Percentiles rank a stretch among this genome's conserved stretches.
Conservation (phyloP, 1,140 invertebrate genomes). For the Drosophila biarmipes region DNA sequence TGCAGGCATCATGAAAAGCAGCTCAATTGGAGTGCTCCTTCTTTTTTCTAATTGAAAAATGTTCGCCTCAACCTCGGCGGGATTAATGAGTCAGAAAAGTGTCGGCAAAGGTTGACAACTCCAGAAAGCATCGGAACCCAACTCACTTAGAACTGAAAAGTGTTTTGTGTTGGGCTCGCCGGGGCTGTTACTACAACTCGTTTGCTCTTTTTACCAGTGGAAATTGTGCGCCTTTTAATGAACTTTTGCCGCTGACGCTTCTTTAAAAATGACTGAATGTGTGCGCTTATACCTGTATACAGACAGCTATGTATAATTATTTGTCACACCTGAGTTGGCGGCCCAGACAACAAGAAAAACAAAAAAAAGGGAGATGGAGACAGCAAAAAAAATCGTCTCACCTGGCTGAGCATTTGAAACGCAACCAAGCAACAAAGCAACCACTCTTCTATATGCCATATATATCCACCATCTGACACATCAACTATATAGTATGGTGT, state of each 20-base stretch:
- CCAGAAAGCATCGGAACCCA: conserved; percentile 14
- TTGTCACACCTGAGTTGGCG: conserved; percentile 82
- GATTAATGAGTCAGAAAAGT: conserved; percentile 78
- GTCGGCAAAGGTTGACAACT: conserved; percentile 55
- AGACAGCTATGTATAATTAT: conserved; percentile 79
- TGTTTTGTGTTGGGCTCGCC: conserved; percentile 15
- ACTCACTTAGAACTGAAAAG: conserved; percentile 22
- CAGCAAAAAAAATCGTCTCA: conserved; percentile 71
- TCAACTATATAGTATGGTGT: conserved; percentile 24
- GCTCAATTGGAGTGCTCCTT: conserved; percentile 13
- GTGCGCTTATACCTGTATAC: conserved; percentile 30
- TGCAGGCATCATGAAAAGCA: conserved; percentile 8
- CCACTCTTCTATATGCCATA: conserved; percentile 65
- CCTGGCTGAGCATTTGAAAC: conserved; percentile 73
- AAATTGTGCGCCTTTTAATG: conserved; percentile 55
- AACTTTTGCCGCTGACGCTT: conserved; percentile 57
- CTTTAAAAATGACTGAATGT: conserved; percentile 61
- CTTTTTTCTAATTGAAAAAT: conserved; percentile 45
- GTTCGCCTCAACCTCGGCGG: conserved; percentile 19
- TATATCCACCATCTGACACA: conserved; percentile 9
- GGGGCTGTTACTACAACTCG: conserved; percentile 14
- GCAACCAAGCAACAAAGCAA: conserved; percentile 62
- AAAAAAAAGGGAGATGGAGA: not conserved
- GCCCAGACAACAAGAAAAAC: conserved; percentile 45
- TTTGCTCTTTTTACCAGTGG: conserved; percentile 28